A percentile compares a stretch with the other conserved stretches of the same genome.
Evolutionary conservation across 2,888 invertebrate genomes (phyloP).

Genomic region (Aproaerema taeniolella): DNA sequence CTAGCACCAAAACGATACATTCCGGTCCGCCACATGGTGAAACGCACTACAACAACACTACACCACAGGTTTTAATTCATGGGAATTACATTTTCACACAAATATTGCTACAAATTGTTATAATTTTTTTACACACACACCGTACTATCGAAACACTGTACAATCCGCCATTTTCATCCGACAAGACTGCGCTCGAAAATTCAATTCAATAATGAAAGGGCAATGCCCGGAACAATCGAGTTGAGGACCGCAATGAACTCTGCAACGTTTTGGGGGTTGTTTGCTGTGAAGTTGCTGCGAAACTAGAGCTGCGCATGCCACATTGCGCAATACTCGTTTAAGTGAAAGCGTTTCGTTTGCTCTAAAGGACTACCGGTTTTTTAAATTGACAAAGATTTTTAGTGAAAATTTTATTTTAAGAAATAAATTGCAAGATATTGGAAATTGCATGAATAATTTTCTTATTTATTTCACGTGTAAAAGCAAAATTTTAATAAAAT

Average conservation of each 20-base stretch:
- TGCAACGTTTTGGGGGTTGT: constrained; percentile 15
- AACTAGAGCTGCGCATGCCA: constrained; percentile 20
- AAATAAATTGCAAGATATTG: too few relatives aligned
- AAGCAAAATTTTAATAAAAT: too few relatives aligned
- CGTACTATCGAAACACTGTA: too few relatives aligned
- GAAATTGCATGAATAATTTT: too few relatives aligned
- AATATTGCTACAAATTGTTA: too few relatives aligned
- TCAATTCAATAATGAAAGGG: constrained; percentile 65
- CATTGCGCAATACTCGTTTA: neutral
- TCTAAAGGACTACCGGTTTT: too few relatives aligned
- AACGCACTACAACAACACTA: constrained; percentile 55
- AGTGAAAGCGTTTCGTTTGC: neutral
- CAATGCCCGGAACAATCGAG: constrained; percentile 54
- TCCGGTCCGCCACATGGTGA: constrained; percentile 69
- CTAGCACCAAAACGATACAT: constrained; percentile 62
- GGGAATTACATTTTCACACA: constrained; percentile 71
- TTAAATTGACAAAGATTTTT: neutral
- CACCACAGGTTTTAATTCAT: constrained; percentile 70
- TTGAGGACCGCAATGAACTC: constrained; percentile 10
- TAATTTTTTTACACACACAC: too few relatives aligned
- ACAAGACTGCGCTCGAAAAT: constrained; percentile 52
- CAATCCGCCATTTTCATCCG: constrained; percentile 62
- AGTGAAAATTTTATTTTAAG: too few relatives aligned
- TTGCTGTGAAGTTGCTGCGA: constrained; percentile 32
- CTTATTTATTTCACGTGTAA: too few relatives aligned